Evolutionary conservation across 2,113 vertebrate genomes (phyloP).

Genomic region (Lepisosteus oculatus): DNA sequence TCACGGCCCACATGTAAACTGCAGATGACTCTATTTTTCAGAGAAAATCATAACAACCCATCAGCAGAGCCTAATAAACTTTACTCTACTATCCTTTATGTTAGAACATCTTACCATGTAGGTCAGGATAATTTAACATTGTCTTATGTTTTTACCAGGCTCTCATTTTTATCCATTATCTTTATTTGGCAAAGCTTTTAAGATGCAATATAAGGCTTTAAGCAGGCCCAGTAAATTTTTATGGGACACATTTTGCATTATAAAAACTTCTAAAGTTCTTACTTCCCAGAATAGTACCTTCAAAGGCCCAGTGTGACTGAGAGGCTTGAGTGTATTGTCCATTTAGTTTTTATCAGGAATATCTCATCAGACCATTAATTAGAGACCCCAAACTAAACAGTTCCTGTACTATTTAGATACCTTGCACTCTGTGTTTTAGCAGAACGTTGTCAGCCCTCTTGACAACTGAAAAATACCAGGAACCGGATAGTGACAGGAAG

Average conservation of each 20-base stretch:
- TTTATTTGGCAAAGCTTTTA: no score
- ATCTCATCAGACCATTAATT: conserved; percentile 35
- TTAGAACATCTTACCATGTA: not conserved
- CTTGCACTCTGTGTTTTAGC: conserved; percentile 9
- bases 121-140: no score
- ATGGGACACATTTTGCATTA: no score
- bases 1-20: no score
- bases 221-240: no score
- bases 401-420: conserved; percentile 34
- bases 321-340: not conserved
- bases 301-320: not conserved
- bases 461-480: conserved; percentile 25
- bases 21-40: not conserved
- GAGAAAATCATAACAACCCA: not conserved
- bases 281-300: not conserved
- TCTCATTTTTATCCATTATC: no score
- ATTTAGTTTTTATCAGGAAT: conserved; percentile 7
- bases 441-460: conserved; percentile 14
- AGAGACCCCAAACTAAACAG: conserved; percentile 32
- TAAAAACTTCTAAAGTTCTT: not conserved
- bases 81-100: not conserved
- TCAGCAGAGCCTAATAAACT: not conserved
- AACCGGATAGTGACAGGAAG: conserved; percentile 30
- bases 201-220: no score
- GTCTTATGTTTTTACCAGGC: no score